A percentile compares a stretch with the other conserved stretches of the same genome.
Evolutionary conservation across 2,797 vertebrate genomes (phyloP).

Genomic region (Enteromius afrohamiltoni): DNA sequence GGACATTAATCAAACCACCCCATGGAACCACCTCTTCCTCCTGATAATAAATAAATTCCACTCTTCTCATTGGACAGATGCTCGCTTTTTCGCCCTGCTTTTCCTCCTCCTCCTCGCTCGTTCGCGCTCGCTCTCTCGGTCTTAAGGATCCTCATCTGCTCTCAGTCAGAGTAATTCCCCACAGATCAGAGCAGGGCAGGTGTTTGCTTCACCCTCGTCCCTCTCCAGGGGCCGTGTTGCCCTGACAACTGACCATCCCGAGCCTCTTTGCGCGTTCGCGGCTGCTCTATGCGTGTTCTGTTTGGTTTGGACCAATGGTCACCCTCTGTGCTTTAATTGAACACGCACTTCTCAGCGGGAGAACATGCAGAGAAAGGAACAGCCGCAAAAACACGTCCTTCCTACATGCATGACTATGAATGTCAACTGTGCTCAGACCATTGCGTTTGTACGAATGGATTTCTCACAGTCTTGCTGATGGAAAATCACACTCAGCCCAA

Average conservation of each 20-base stretch:
- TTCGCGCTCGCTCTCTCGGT: conserved; percentile 42
- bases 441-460: neutral
- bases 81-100: conserved; percentile 67
- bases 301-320: conserved; percentile 39
- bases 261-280: conserved; percentile 62
- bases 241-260: conserved; percentile 71
- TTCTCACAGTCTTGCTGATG: neutral
- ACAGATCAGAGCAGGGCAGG: conserved; percentile 78
- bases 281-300: conserved; percentile 31
- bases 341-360: conserved; percentile 26
- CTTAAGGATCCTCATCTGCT: conserved; percentile 72
- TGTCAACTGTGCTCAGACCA: conserved; percentile 19
- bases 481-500: conserved; percentile 21
- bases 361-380: conserved; percentile 15
- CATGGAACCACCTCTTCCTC: conserved; percentile 82
- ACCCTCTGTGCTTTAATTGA: conserved; percentile 27
- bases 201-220: conserved; percentile 71
- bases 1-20: conserved; percentile 90
- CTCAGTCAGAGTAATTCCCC: conserved; percentile 71
- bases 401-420: conserved; percentile 4
- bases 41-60: conserved; percentile 82
- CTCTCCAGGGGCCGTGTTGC: conserved; percentile 76
- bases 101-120: conserved; percentile 44
- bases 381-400: conserved; percentile 19
- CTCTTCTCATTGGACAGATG: conserved; percentile 78